A percentile compares a stretch with the other conserved stretches of the same genome.
These are phyloP conservation scores for Hippocampus abdominalis DNA, from an alignment of 2,113 vertebrate species.

Conservation along the genomic window DNA sequence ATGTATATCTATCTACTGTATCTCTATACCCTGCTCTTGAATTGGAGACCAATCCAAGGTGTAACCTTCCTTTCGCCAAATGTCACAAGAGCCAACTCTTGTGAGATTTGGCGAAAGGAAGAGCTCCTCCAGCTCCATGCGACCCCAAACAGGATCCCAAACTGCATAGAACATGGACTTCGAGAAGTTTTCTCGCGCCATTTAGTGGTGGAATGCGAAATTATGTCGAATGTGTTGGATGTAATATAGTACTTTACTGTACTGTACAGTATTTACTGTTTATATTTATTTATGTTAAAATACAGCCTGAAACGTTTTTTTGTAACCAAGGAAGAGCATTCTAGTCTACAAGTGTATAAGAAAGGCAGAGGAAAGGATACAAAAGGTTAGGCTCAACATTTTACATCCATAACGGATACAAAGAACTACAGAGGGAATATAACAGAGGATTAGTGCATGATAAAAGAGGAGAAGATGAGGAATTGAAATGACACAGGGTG, in stretches of 20 bases:
- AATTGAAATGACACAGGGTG: not conserved
- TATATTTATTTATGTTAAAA: not conserved
- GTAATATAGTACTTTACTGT: not conserved
- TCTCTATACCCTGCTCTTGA: not conserved
- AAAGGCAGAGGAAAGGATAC: not conserved
- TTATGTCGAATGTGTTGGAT: not conserved
- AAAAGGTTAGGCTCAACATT: not conserved
- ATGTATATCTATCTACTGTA: too few species aligned
- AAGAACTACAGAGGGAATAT: too few species aligned
- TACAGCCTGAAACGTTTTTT: not conserved
- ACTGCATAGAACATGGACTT: not conserved
- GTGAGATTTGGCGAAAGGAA: too few species aligned
- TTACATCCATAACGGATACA: not conserved
- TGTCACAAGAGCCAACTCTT: too few species aligned
- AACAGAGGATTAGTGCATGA: not conserved
- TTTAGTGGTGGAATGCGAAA: slow-evolving; percentile 26
- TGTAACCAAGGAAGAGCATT: not conserved
- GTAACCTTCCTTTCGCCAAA: not conserved
- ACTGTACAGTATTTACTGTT: not conserved
- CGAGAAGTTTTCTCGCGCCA: slow-evolving; percentile 15
- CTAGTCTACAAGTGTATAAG: not conserved
- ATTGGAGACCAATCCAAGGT: not conserved
- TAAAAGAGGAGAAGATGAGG: not conserved
- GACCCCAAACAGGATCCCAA: too few species aligned
- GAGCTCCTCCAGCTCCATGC: too few species aligned